Conservation (phyloP, 2,113 vertebrate genomes). For the Urocynchramus pylzowi region DNA sequence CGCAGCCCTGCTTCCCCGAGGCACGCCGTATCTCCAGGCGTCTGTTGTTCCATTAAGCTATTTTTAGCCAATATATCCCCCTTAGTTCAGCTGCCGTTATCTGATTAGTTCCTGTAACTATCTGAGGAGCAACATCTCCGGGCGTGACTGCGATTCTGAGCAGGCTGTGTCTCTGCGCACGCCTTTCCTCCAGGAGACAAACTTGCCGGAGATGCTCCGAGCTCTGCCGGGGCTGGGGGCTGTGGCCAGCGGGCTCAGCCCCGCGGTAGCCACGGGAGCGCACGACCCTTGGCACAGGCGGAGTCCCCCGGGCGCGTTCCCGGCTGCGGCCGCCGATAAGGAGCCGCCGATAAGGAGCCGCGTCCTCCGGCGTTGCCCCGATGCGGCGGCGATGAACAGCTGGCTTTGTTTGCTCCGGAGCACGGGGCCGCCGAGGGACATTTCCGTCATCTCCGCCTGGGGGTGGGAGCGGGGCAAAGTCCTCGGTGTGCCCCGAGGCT, state of each 20-base stretch:
- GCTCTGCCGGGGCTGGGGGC: neutral
- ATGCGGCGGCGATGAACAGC: neutral
- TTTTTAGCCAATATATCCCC: slow-evolving; percentile 48
- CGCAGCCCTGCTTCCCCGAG: neutral
- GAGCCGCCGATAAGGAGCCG: neutral
- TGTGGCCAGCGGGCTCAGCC: rapidly evolving
- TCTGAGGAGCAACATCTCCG: slow-evolving; percentile 35
- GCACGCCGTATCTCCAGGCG: neutral
- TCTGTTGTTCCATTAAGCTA: slow-evolving; percentile 29
- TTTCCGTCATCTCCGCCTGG: neutral
- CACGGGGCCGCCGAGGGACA: neutral
- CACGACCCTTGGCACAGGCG: neutral
- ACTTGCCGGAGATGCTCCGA: neutral
- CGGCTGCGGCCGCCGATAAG: neutral
- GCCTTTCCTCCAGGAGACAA: neutral
- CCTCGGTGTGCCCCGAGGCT: rapidly evolving
- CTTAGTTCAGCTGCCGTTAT: slow-evolving; percentile 37
- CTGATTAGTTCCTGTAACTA: slow-evolving; percentile 53
- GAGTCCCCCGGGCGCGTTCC: neutral
- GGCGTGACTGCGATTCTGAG: slow-evolving; percentile 16
- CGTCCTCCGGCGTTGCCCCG: neutral
- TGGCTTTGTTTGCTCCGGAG: slow-evolving; percentile 43
- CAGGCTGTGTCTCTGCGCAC: neutral
- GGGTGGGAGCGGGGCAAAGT: neutral
- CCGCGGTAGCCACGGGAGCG: neutral